phyloP scores from a whole-genome alignment of 2,797 vertebrate species.

The Chromobotia macracanthus region DNA sequence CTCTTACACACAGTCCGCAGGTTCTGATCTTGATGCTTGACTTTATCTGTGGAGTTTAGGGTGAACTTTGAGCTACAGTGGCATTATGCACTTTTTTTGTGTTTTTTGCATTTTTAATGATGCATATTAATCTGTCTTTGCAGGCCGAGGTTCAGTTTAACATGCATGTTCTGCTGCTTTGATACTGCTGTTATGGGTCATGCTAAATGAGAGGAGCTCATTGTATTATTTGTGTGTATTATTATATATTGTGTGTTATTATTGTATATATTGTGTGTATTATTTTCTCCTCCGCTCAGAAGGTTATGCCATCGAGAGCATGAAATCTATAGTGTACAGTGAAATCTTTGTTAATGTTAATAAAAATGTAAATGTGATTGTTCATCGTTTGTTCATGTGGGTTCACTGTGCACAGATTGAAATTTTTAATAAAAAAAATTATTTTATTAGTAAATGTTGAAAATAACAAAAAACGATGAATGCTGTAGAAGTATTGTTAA shows the following conservation, averaged over 20 bases:
- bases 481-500: not conserved
- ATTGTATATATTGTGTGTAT: slow-evolving; percentile 22
- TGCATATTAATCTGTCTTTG: not conserved
- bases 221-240: slow-evolving; percentile 20
- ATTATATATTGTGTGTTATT: slow-evolving; percentile 25
- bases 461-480: no score
- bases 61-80: not conserved
- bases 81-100: not conserved
- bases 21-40: slow-evolving; percentile 26
- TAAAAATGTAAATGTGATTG: not conserved
- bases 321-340: not conserved
- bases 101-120: no score
- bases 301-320: not conserved
- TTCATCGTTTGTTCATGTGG: no score
- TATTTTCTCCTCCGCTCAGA: not conserved
- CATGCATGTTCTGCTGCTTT: slow-evolving; percentile 21
- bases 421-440: no score
- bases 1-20: slow-evolving; percentile 21
- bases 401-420: no score
- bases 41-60: slow-evolving; percentile 4
- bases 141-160: slow-evolving; percentile 22
- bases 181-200: slow-evolving; percentile 23
- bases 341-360: no score
- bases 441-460: no score
- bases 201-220: slow-evolving; percentile 15